Conservation (phyloP, 1,140 invertebrate genomes). For the Calliphora vicina region DNA sequence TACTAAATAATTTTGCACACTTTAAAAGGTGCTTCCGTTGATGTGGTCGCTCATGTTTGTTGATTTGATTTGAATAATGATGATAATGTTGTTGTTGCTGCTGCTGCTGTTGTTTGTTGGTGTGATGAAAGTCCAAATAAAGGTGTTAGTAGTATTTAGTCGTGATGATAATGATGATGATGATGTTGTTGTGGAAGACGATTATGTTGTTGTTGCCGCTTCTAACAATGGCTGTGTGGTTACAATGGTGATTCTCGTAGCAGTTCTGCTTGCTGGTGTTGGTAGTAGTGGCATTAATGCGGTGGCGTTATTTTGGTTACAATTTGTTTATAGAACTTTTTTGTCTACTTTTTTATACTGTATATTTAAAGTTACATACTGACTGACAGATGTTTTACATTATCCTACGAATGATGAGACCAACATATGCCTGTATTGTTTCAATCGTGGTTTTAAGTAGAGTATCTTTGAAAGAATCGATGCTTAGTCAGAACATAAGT, state of each 20-base stretch:
- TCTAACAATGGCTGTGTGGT: not conserved
- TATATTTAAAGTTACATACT: not conserved
- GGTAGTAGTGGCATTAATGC: not conserved
- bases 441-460: not conserved
- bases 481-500: no score
- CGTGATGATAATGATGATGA: not conserved
- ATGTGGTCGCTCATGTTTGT: not conserved
- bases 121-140: not conserved
- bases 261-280: no score
- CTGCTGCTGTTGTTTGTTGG: not conserved
- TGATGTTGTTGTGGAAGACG: not conserved
- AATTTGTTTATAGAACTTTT: not conserved
- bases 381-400: not conserved
- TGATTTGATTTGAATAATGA: slow-evolving; percentile 11
- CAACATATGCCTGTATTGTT: not conserved
- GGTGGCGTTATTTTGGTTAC: not conserved
- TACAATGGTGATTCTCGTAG: not conserved
- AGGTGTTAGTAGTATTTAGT: not conserved
- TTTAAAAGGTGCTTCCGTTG: slow-evolving; percentile 15
- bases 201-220: not conserved
- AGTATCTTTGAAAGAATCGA: no score
- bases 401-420: not conserved
- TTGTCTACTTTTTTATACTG: not conserved
- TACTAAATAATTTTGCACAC: slow-evolving; percentile 8
- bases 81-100: not conserved